Conservation (phyloP, 2,888 invertebrate species). For the Microctonus hyperodae region DNA sequence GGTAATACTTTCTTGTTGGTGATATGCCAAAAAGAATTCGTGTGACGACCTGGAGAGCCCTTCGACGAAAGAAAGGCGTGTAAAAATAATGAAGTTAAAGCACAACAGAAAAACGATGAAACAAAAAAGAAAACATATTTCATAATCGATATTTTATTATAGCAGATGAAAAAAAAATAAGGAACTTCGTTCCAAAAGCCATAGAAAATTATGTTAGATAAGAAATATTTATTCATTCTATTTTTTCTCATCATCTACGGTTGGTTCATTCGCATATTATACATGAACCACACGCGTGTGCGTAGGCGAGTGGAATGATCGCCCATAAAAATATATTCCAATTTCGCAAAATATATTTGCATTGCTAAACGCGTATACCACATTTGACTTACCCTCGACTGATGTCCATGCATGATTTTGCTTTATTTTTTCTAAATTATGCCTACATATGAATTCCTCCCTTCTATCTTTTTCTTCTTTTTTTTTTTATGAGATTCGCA, state of each 20-base stretch:
- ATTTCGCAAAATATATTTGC: constrained; percentile 42
- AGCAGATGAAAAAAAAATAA: neutral
- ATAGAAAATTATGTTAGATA: neutral
- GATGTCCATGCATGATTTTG: neutral
- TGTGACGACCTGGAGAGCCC: neutral
- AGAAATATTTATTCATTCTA: neutral
- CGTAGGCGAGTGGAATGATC: constrained; percentile 34
- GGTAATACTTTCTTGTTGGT: constrained; percentile 17
- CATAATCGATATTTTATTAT: neutral
- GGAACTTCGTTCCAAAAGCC: no score
- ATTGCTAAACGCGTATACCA: constrained; percentile 45
- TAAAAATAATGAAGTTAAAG: neutral
- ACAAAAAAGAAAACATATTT: no score
- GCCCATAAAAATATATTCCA: constrained; percentile 40
- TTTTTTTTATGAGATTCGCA: constrained; percentile 24
- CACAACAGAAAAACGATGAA: neutral
- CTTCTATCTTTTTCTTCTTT: constrained; percentile 20
- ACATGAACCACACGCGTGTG: constrained; percentile 15
- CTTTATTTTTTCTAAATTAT: constrained; percentile 17
- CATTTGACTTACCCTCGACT: constrained; percentile 37
- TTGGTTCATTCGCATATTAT: neutral
- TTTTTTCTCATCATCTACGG: neutral
- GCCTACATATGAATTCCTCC: constrained; percentile 22
- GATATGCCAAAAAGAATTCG: neutral
- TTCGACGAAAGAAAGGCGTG: neutral